Base-by-base conservation (phyloP, 2,888 invertebrate species). In the Aromia moschata region DNA sequence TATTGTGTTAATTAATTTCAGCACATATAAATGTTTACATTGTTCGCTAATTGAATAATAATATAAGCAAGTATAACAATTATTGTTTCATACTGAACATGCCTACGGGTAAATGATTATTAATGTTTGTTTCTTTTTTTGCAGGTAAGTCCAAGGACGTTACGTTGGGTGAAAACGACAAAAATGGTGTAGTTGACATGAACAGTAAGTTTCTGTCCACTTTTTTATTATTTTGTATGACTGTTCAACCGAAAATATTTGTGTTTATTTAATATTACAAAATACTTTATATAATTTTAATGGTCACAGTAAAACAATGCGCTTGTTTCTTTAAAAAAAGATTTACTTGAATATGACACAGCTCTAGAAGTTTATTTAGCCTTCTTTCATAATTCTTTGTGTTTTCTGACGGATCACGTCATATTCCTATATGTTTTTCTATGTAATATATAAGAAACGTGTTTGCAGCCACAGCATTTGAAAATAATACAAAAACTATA, bases 1-100 rank as follows among this genome's bases (percentile, higher is more conserved):
- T 68, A 62, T 62, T 63, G 60, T 64, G 63, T 57, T 70, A 71
- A 71, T 72, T 68, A 60, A 59, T 49, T 31, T 17, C 11, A 52
- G 11, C 31, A 17, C 1, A 25, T 37, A 52, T 41, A 41, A 15
- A 52, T 41, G 41, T 52, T 52, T 52, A 52, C 31, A 41, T 52
- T 30, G 40, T 11, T 41, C 2, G 15, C 31, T 40, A 30, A 9
- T 30, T 38, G 16, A 47, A 20, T 36, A 47, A 5, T 12, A 37
- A 17, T 20, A 10, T 3, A 17, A 25, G 11, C 10, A 3, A 7
- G 25, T 7, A 5, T 5, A 5, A 3, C 4, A 25, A 3, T 25
- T 25, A 25, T 25, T 25, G 25, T 25, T 25, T 25, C 25, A 5
- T 25, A 7, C 25, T 25, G 3, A 25, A 25, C 3, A 25, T 25